Conservation (phyloP, 2,797 vertebrate species). For the Tangara arthus region DNA sequence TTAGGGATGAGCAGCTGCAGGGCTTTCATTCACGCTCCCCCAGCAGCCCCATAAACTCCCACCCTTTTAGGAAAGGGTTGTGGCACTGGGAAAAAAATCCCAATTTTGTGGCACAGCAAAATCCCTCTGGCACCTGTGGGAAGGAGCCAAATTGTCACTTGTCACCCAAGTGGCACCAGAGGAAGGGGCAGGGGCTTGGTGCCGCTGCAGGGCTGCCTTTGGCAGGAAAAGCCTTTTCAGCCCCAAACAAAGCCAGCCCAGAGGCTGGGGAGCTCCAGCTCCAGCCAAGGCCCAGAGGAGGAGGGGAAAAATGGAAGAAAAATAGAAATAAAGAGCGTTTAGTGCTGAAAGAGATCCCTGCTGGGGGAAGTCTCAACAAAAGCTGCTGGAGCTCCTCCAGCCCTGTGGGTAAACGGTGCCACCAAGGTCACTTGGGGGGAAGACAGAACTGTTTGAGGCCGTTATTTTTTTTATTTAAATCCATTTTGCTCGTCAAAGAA, state of each 20-base stretch:
- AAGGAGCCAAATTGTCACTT: neutral
- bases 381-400: neutral
- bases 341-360: slow-evolving; percentile 3
- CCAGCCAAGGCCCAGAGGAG: neutral
- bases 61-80: neutral
- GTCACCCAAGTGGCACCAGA: neutral
- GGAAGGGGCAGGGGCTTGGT: neutral
- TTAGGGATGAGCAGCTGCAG: neutral
- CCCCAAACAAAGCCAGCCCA: slow-evolving; percentile 5
- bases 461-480: neutral
- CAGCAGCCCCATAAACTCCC: neutral
- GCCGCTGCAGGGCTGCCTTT: neutral
- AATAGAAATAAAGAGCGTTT: slow-evolving; percentile 3
- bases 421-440: neutral
- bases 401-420: neutral
- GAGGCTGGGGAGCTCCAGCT: neutral
- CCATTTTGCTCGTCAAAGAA: neutral
- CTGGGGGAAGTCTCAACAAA: slow-evolving; percentile 25
- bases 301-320: neutral
- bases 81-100: too few species aligned
- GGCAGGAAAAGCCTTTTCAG: slow-evolving; percentile 51
- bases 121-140: neutral
- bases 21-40: accelerated
- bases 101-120: neutral
- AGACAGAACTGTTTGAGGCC: neutral